A percentile compares a stretch with the other conserved stretches of the same genome.
phyloP scores from a whole-genome alignment of 2,113 vertebrate genomes.

The Apistogramma diplotaenia region DNA sequence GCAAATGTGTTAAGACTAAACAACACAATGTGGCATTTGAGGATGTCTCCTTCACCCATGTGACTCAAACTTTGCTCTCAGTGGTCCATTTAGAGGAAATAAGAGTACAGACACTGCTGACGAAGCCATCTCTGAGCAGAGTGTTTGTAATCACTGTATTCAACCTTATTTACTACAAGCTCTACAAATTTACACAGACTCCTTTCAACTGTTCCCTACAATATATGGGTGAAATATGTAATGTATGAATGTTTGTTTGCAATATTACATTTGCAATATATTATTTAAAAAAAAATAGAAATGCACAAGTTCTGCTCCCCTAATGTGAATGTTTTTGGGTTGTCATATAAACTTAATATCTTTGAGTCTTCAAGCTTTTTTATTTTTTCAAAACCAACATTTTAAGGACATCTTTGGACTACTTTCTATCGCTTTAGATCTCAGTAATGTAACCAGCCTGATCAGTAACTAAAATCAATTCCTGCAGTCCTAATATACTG shows the following conservation, averaged over 20 bases:
- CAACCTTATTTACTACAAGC: background rate
- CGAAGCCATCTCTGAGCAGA: background rate
- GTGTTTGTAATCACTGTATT: background rate
- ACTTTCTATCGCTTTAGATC: background rate
- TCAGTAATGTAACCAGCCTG: background rate
- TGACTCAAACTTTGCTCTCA: background rate
- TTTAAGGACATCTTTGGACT: background rate
- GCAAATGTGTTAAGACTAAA: background rate
- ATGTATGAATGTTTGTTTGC: background rate
- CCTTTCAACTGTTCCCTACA: background rate
- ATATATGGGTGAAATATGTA: background rate
- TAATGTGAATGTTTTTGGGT: background rate
- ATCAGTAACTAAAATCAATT: background rate
- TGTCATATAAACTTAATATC: background rate
- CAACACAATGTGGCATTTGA: background rate
- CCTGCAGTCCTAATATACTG: background rate
- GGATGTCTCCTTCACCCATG: rapidly evolving
- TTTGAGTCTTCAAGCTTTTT: background rate
- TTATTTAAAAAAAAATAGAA: too few relatives aligned
- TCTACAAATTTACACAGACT: background rate
- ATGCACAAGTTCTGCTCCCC: background rate
- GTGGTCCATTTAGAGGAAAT: background rate
- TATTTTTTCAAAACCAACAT: background rate
- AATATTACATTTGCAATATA: background rate
- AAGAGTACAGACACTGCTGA: background rate